Conservation (phyloP, 2,797 vertebrate genomes). For the Echeneis naucrates region DNA sequence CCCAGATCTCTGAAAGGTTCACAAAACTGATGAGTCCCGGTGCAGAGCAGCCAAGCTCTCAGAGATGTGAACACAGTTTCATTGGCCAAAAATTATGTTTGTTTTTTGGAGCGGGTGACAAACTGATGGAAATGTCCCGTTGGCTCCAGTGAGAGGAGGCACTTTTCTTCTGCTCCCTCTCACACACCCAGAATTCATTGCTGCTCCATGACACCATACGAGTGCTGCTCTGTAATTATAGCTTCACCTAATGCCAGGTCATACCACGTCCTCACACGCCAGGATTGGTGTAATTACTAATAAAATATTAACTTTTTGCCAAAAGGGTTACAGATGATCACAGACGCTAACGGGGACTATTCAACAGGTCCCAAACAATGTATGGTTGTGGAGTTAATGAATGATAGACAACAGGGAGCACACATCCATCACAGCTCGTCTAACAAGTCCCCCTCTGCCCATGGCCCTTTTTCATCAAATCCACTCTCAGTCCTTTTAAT, state of each 20-base stretch:
- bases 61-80: conserved; percentile 51
- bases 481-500: not conserved
- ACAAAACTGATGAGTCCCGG: conserved; percentile 47
- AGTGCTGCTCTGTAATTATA: conserved; percentile 68
- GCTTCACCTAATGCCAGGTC: conserved; percentile 65
- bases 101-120: conserved; percentile 49
- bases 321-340: conserved; percentile 43
- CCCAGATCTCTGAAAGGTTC: conserved; percentile 55
- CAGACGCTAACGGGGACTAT: not conserved
- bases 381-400: conserved; percentile 47
- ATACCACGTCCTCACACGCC: conserved; percentile 25
- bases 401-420: conserved; percentile 31
- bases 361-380: conserved; percentile 46
- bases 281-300: conserved; percentile 28
- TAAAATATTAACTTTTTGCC: conserved; percentile 46
- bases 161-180: conserved; percentile 40
- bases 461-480: conserved; percentile 5
- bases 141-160: conserved; percentile 27
- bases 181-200: conserved; percentile 70
- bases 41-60: conserved; percentile 51
- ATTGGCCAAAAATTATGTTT: conserved; percentile 63
- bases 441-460: conserved; percentile 26
- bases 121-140: conserved; percentile 33
- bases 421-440: conserved; percentile 11
- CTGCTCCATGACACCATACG: conserved; percentile 66